Base-by-base conservation (phyloP, 2,797 vertebrate species). In the Leptatherina wallacei region DNA sequence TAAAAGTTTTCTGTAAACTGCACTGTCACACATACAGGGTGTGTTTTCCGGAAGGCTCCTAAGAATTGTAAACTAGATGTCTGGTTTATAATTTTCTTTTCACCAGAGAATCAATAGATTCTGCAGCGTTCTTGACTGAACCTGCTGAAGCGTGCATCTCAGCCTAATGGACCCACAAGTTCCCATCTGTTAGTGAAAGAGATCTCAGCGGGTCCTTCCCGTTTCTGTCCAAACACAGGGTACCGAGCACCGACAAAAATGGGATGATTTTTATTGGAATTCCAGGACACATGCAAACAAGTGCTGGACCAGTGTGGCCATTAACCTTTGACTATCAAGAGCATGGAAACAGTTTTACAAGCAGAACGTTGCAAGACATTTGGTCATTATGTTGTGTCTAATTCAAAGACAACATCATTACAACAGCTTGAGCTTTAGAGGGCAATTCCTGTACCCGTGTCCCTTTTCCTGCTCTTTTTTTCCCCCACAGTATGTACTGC, bases 141-240 rank as follows among this genome's bases (percentile, higher is more conserved):
- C 67, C 84, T 79, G 81, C 85, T 85, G 90, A 85, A 90, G 90
- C 86, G 74, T 88, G 85, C 73, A 49, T 47, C 91, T 88, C 84
- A 64, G 89, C 81, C 85, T 94, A 93, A 94, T 94, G 93, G 91
- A 88, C 87, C 92, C 65, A 35, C 88, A 91, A 90, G 80, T 85
- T 90, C 84, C 92, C 94, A 93, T 92, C 93, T 94, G 93, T 87
- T 91, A 88, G 90, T 71, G 86, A 89, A 90, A 90, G 85, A 91
- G 82, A 91, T 92, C 85, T 90, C 89, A 84, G 81, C 63, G 69
- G 81, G 86, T 77, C 73, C 68, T 73, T 80, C 67, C 65, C 73
- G 65, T 69, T 68, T 32, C 69, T 67, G 65, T 77, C 80, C 80
- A 85, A 81, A 84, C 76, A 75, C 73, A 77, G 82, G 77, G 83